Evolutionary conservation across 35 echinoderm and acorn worm genomes (phyloP).

Genomic region (Heliocidaris erythrogramma): DNA sequence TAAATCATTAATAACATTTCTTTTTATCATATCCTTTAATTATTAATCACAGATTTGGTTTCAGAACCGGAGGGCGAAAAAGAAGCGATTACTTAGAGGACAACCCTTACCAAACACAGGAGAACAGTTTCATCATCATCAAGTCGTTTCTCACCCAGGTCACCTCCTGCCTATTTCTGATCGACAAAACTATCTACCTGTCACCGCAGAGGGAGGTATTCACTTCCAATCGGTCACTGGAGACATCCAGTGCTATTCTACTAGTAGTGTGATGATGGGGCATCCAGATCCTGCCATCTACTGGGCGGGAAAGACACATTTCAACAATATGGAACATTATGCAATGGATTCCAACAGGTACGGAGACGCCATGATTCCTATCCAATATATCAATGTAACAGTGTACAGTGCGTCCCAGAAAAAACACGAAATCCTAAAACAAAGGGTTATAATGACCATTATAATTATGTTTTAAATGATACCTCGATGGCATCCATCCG

Average conservation of each 20-base stretch:
- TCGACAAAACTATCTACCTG: not conserved
- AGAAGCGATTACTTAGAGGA: conserved; percentile 48
- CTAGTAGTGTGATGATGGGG: not conserved
- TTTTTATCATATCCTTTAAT: not conserved
- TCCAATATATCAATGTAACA: too few species aligned
- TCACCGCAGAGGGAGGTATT: not conserved
- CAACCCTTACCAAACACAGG: not conserved
- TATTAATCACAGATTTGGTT: conserved; percentile 81
- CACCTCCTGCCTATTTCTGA: not conserved
- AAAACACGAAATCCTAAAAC: too few species aligned
- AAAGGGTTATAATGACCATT: too few species aligned
- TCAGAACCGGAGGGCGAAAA: conserved; percentile 92
- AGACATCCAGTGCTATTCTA: not conserved
- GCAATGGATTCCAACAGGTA: not conserved
- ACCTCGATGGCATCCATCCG: too few species aligned
- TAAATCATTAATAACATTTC: too few species aligned
- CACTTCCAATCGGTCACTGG: not conserved
- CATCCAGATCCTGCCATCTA: not conserved
- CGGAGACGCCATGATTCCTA: not conserved
- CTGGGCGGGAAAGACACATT: not conserved
- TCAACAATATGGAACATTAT: not conserved
- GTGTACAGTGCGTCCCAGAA: too few species aligned
- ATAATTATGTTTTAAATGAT: too few species aligned
- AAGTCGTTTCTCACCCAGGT: not conserved
- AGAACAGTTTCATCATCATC: not conserved